Conservation (phyloP, 1,140 invertebrate species). For the Saccostrea echinata region DNA sequence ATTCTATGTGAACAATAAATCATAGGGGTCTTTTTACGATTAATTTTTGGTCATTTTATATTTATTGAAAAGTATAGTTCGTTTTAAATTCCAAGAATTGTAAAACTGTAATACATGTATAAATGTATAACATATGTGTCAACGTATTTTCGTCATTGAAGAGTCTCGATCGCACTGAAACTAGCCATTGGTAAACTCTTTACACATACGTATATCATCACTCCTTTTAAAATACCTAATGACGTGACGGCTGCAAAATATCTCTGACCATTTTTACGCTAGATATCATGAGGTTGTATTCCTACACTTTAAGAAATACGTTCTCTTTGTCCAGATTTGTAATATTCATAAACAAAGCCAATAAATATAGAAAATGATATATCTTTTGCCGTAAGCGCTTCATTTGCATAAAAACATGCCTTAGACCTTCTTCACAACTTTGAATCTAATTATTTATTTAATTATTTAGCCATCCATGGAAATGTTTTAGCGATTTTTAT, state of each 20-base stretch:
- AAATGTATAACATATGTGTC: no score
- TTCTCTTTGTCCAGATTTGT: background rate
- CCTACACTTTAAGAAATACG: background rate
- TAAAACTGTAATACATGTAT: no score
- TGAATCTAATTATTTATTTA: conserved; percentile 22
- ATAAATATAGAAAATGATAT: conserved; percentile 30
- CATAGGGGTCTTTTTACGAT: background rate
- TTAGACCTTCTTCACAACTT: background rate
- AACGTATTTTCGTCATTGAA: no score
- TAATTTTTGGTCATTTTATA: background rate
- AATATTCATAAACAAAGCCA: conserved; percentile 16
- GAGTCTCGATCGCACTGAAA: no score
- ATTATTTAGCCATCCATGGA: background rate
- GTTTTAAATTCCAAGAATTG: background rate
- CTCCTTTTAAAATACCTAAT: background rate
- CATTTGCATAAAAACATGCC: conserved; percentile 21
- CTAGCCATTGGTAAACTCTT: no score
- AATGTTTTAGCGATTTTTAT: background rate
- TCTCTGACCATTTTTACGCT: background rate
- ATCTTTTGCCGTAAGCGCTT: background rate
- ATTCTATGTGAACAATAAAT: background rate
- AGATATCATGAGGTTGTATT: background rate
- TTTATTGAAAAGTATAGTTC: no score
- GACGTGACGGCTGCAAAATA: background rate
- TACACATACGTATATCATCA: background rate